Evolutionary conservation across 2,113 vertebrate species (phyloP).

Genomic region (Daboia siamensis): DNA sequence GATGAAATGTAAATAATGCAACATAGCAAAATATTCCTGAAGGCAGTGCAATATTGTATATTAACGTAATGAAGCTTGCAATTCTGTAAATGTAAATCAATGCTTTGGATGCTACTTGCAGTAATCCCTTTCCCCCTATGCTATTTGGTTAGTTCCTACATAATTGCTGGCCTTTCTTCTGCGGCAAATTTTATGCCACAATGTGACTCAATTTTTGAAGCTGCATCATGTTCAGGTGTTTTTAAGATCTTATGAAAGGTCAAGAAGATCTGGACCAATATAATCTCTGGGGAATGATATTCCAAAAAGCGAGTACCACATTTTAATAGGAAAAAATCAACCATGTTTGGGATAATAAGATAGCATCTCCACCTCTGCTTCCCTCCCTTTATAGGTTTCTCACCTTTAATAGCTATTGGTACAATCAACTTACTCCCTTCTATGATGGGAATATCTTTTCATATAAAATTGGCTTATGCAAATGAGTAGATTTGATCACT

Average conservation of each 20-base stretch:
- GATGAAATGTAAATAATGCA: conserved; percentile 11
- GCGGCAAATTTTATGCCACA: neutral
- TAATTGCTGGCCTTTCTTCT: neutral
- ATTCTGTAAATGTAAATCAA: neutral
- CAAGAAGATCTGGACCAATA: neutral
- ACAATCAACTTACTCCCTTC: neutral
- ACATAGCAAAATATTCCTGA: conserved; percentile 25
- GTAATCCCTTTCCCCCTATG: neutral
- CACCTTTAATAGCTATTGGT: neutral
- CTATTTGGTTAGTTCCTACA: neutral
- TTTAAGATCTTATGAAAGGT: neutral
- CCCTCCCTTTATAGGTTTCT: neutral
- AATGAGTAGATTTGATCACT: neutral
- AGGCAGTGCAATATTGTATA: conserved; percentile 17
- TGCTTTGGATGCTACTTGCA: neutral
- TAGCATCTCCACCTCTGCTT: neutral
- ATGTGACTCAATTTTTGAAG: no score
- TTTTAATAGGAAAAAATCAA: neutral
- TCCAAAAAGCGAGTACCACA: neutral
- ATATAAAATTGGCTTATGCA: neutral
- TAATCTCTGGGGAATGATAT: neutral
- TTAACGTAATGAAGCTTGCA: neutral
- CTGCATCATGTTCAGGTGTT: neutral
- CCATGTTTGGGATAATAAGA: neutral
- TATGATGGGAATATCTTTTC: neutral